phyloP scores from a whole-genome alignment of 2,797 vertebrate genomes.

The Mus spretus region DNA sequence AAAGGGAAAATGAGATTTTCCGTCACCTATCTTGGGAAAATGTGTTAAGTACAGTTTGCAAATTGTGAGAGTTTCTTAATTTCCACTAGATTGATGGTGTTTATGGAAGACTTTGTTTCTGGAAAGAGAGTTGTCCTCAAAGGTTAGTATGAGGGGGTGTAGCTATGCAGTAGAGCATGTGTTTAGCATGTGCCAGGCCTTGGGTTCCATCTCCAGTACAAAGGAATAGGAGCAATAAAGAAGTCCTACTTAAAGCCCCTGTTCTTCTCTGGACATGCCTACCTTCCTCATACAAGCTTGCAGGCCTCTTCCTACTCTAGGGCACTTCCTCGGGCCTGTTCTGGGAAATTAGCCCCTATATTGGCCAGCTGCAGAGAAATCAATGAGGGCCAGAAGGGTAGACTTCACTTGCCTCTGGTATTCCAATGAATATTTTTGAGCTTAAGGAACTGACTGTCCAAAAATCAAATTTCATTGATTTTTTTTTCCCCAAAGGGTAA shows the following conservation, averaged over 20 bases:
- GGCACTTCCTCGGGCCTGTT: not conserved
- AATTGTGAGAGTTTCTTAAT: not conserved
- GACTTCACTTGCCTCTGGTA: constrained; percentile 37
- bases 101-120: not conserved
- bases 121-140: not conserved
- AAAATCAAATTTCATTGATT: constrained; percentile 82
- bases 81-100: not conserved
- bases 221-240: not conserved
- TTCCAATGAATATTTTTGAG: constrained; percentile 72
- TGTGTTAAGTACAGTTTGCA: not conserved
- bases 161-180: not conserved
- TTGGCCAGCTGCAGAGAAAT: constrained; percentile 60
- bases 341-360: not conserved
- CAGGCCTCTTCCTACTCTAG: not conserved
- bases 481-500: constrained; percentile 76
- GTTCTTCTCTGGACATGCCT: too few species aligned
- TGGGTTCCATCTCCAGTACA: not conserved
- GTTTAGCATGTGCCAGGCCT: not conserved
- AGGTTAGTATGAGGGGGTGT: rapidly evolving
- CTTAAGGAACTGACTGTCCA: constrained; percentile 70
- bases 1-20: not conserved
- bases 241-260: not conserved
- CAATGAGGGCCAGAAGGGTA: not conserved
- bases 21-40: not conserved
- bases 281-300: not conserved